Evolutionary conservation across 1,140 invertebrate genomes (phyloP), one percentile per base, ranked within the genome.

Genomic region (Drosophila nigrodunni): DNA sequence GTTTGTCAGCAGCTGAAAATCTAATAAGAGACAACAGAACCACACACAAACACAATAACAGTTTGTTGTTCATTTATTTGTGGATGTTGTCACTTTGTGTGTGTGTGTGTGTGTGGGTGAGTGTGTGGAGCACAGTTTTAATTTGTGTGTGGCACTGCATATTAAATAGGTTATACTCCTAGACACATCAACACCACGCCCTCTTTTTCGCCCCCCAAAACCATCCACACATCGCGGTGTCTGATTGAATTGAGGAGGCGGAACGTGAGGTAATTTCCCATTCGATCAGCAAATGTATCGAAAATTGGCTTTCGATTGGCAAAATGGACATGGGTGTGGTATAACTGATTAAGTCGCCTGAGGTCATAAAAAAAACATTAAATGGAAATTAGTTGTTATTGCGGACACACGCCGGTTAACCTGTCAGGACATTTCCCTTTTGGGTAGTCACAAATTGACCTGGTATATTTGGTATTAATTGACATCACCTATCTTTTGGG

Each of bases 111-210:
- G 18, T 15, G 15, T 15, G 15, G 15, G n/a, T n/a, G n/a, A 18
- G 18, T 18, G 18, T 49, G 41, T 52, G 67, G 15, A 71, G 60
- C 39, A 74, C 62, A 74, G 71, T 78, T 86, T 86, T 86, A 86
- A 86, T 87, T 86, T 87, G 82, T 55, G 82, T 68, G 67, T 54
- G 70, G 75, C 66, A 73, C 79, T 78, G 82, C 82, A 86, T 86
- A 87, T 75, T 86, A 87, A 85, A 77, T 72, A 72, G 62, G 49
- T 11, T 25, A 30, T 30, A n/a, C 47, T 15, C 18, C 15, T 52
- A 54, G 30, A 67, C 64, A 73, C 62, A 73, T 73, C 70, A 59
- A 73, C 70, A 34, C 25, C 15, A 37, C 11, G 25, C 8, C 4
- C 21, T 13, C 13, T 5, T 30, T 30, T 30, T 43, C 10, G 8